These are phyloP conservation scores for Andrena praecox DNA, from an alignment of 2,888 invertebrate genomes.

Conservation along the genomic window DNA sequence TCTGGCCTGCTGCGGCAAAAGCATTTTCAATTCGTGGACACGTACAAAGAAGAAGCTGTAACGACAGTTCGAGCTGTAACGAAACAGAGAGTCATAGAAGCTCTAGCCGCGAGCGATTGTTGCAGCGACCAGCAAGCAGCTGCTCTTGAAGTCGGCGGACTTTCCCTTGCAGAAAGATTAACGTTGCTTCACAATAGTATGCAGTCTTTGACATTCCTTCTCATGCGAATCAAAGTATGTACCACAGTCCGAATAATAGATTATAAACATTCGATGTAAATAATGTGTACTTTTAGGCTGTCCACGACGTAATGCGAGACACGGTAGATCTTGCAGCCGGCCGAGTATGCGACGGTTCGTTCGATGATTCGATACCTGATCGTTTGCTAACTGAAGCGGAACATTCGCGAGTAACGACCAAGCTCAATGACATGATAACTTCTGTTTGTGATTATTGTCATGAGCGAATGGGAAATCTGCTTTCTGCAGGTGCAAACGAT, in stretches of 20 bases:
- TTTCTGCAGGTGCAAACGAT: slow-evolving; percentile 87
- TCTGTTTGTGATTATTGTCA: slow-evolving; percentile 97
- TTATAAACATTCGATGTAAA: slow-evolving; percentile 9
- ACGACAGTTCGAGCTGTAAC: slow-evolving; percentile 95
- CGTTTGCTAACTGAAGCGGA: slow-evolving; percentile 90
- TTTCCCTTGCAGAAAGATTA: slow-evolving; percentile 86
- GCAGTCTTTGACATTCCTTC: slow-evolving; percentile 85
- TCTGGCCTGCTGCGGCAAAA: slow-evolving; percentile 95
- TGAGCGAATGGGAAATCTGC: slow-evolving; percentile 95
- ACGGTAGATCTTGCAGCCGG: slow-evolving; percentile 90
- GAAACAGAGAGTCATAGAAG: slow-evolving; percentile 95
- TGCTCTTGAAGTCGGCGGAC: slow-evolving; percentile 82
- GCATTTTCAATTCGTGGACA: slow-evolving; percentile 95
- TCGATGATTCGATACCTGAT: slow-evolving; percentile 86
- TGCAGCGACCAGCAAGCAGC: slow-evolving; percentile 87
- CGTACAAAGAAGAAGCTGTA: slow-evolving; percentile 94
- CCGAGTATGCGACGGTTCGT: slow-evolving; percentile 75
- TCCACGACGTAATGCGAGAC: slow-evolving; percentile 92
- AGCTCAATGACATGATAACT: slow-evolving; percentile 91
- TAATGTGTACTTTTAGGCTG: slow-evolving; percentile 87
- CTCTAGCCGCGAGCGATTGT: slow-evolving; percentile 87
- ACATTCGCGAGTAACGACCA: slow-evolving; percentile 89
- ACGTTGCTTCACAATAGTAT: slow-evolving; percentile 86
- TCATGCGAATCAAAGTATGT: slow-evolving; percentile 86
- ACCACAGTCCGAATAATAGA: not conserved